Evolutionary conservation across 2,113 vertebrate genomes (phyloP).

Genomic region (Prunella himalayana): DNA sequence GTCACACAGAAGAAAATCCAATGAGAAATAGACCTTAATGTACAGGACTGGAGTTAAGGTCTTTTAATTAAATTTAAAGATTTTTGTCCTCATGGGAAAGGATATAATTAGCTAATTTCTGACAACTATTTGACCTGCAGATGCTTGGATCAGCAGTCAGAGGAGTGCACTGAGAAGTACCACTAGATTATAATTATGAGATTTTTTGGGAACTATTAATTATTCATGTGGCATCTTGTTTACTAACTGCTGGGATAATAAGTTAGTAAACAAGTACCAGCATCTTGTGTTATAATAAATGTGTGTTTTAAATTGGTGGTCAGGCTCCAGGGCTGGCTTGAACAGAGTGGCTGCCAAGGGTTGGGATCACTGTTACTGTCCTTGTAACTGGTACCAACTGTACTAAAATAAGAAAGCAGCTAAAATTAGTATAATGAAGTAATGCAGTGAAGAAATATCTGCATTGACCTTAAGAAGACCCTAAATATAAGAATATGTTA

Average conservation of each 20-base stretch:
- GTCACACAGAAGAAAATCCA: conserved; percentile 42
- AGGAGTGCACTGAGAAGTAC: conserved; percentile 50
- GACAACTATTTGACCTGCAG: conserved; percentile 65
- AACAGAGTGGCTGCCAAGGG: neutral
- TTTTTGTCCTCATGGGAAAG: conserved; percentile 65
- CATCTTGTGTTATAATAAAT: neutral
- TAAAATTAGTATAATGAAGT: neutral
- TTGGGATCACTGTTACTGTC: neutral
- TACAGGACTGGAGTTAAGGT: conserved; percentile 63
- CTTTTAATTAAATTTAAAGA: conserved; percentile 78
- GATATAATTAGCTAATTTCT: conserved; percentile 75
- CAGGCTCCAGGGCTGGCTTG: neutral
- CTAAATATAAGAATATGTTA: neutral
- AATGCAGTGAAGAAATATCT: neutral
- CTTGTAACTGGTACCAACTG: neutral
- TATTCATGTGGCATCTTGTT: conserved; percentile 48
- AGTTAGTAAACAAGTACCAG: neutral
- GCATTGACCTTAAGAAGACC: neutral
- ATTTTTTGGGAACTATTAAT: conserved; percentile 30
- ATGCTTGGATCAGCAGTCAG: conserved; percentile 64
- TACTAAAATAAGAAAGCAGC: neutral
- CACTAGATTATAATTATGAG: conserved; percentile 58
- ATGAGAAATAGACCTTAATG: conserved; percentile 55
- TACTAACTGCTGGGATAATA: neutral
- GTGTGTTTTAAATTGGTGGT: neutral